Evolutionary conservation across 1,140 invertebrate genomes (phyloP).

Genomic region (Listronotus bonariensis): DNA sequence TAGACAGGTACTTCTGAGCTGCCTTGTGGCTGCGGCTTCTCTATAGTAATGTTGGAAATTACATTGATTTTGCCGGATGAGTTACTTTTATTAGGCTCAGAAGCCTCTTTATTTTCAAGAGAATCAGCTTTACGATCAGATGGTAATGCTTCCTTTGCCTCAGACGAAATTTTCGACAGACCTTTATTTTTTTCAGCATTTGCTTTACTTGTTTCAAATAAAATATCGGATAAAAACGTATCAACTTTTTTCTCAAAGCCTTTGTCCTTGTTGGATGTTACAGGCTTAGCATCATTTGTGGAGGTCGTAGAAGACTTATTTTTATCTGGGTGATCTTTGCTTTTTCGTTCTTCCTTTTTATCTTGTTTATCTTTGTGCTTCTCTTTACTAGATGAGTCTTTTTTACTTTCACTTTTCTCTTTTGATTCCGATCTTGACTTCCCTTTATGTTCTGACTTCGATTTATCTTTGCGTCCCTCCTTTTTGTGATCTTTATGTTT

Average conservation of each 20-base stretch:
- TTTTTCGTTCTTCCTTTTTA: no score
- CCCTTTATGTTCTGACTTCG: conserved; percentile 16
- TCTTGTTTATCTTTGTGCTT: no score
- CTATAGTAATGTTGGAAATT: no score
- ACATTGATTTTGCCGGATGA: neutral
- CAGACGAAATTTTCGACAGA: no score
- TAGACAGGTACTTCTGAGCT: conserved; percentile 13
- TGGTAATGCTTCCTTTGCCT: no score
- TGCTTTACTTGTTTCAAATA: no score
- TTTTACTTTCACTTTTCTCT: conserved; percentile 35
- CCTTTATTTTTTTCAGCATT: no score
- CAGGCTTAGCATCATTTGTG: neutral
- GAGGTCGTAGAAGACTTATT: conserved; percentile 37
- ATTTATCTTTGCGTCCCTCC: conserved; percentile 20
- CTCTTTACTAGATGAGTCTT: no score
- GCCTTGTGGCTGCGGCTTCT: no score
- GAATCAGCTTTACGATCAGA: no score
- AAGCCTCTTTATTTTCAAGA: conserved; percentile 35
- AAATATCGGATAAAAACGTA: neutral
- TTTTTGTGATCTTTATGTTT: conserved; percentile 15
- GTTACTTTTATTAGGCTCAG: conserved; percentile 50
- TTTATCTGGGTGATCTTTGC: neutral
- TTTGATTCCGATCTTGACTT: conserved; percentile 25
- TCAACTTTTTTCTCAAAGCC: conserved; percentile 3
- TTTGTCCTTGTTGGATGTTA: conserved; percentile 15